Evolutionary conservation across 2,113 vertebrate species (phyloP).

Genomic region (Lepidothrix coronata): DNA sequence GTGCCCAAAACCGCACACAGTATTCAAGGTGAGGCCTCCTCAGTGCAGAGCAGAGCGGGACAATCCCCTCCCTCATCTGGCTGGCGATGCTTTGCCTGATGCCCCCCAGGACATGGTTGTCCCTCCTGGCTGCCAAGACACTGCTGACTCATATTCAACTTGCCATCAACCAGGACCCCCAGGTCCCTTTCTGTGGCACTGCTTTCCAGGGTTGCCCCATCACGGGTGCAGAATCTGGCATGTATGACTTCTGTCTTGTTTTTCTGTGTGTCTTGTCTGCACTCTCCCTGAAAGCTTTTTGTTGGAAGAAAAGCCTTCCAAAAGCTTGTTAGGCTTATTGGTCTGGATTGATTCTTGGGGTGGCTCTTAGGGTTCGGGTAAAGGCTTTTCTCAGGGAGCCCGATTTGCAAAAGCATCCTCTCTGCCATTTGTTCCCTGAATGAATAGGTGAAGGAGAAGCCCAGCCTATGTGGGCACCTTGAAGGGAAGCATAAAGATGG

Average conservation of each 20-base stretch:
- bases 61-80: background rate
- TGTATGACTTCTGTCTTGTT: background rate
- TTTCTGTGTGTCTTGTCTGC: background rate
- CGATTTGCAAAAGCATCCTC: background rate
- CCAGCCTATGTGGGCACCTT: accelerated
- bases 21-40: background rate
- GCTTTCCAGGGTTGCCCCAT: background rate
- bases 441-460: background rate
- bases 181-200: background rate
- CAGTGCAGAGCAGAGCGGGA: background rate
- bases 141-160: background rate
- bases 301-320: background rate
- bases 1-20: background rate
- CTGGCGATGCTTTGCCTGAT: background rate
- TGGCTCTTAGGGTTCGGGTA: background rate
- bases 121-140: background rate
- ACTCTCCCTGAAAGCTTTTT: background rate
- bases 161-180: background rate
- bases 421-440: background rate
- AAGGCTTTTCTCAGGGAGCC: background rate
- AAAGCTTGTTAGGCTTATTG: background rate
- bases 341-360: background rate
- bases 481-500: background rate
- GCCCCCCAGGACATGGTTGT: background rate
- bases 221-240: background rate